Percentiles rank a stretch among this genome's conserved stretches.
phyloP scores from a whole-genome alignment of 2,888 invertebrate species.

The Myathropa florea region DNA sequence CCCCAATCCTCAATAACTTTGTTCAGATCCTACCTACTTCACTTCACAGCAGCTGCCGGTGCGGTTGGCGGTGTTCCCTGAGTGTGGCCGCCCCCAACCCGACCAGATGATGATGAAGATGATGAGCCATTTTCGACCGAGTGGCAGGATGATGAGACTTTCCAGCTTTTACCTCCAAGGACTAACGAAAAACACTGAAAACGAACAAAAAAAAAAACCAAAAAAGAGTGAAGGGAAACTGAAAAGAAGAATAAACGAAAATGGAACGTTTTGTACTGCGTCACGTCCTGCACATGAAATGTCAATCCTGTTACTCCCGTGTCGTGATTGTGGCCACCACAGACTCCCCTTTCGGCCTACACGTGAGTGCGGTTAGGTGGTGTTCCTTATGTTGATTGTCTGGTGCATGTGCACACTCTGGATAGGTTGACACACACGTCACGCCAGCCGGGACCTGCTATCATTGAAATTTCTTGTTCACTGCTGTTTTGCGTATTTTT shows the following conservation, averaged over 20 bases:
- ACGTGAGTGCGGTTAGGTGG: not conserved
- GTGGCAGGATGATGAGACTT: conserved; percentile 43
- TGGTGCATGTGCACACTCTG: conserved; percentile 53
- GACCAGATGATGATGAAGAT: conserved; percentile 60
- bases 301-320: conserved; percentile 56
- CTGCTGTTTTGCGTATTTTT: not conserved
- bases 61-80: not conserved
- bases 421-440: conserved; percentile 47
- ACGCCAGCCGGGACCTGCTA: conserved; percentile 11
- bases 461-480: conserved; percentile 3
- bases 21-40: conserved; percentile 20
- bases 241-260: conserved; percentile 33
- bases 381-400: conserved; percentile 58
- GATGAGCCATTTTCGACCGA: conserved; percentile 64
- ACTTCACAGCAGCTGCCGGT: not conserved
- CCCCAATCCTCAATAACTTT: conserved; percentile 50
- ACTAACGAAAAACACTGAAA: conserved; percentile 1
- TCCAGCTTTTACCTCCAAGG: conserved; percentile 48
- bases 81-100: not conserved
- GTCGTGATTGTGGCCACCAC: conserved; percentile 54
- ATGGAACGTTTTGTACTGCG: conserved; percentile 58
- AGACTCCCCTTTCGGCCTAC: conserved; percentile 10
- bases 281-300: conserved; percentile 63
- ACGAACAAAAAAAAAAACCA: not conserved
- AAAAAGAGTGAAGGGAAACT: not conserved